phyloP scores from a whole-genome alignment of 2,113 vertebrate species.

The Ia io region DNA sequence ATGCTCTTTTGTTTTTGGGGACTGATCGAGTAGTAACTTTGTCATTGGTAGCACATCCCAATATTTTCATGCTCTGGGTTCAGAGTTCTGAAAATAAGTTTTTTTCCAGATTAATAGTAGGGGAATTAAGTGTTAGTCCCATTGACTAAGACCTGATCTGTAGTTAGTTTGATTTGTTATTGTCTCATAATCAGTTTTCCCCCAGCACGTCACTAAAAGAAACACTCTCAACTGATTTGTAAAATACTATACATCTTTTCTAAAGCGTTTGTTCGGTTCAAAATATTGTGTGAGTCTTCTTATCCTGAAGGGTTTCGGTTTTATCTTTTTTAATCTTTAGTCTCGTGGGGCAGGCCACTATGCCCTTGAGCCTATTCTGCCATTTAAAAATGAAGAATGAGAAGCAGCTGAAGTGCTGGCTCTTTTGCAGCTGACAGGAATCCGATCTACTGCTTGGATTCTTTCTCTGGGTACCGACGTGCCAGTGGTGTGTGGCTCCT shows the following conservation, averaged over 20 bases:
- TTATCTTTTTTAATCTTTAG: slow-evolving; percentile 55
- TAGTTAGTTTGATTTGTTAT: not conserved
- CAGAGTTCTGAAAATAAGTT: slow-evolving; percentile 33
- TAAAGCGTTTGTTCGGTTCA: slow-evolving; percentile 48
- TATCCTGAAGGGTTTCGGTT: slow-evolving; percentile 20
- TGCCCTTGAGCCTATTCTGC: slow-evolving; percentile 84
- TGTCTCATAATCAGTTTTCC: not conserved
- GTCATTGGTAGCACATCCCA: not conserved
- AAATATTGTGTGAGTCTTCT: not conserved
- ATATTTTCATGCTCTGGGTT: slow-evolving; percentile 22
- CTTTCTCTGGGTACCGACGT: slow-evolving; percentile 46
- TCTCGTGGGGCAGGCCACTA: slow-evolving; percentile 58
- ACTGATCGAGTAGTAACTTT: not conserved
- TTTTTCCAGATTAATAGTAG: slow-evolving; percentile 15
- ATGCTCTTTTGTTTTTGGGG: not conserved
- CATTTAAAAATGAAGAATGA: slow-evolving; percentile 81
- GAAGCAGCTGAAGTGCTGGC: slow-evolving; percentile 85
- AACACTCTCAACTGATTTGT: not conserved
- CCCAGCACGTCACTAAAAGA: not conserved
- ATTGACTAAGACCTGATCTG: not conserved
- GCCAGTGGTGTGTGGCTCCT: slow-evolving; percentile 50
- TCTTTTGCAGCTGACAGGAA: slow-evolving; percentile 84
- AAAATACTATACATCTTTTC: not conserved
- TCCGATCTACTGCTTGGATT: slow-evolving; percentile 81
- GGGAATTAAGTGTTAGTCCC: not conserved